Conservation (phyloP, 2,797 vertebrate species). For the Anguilla anguilla region DNA sequence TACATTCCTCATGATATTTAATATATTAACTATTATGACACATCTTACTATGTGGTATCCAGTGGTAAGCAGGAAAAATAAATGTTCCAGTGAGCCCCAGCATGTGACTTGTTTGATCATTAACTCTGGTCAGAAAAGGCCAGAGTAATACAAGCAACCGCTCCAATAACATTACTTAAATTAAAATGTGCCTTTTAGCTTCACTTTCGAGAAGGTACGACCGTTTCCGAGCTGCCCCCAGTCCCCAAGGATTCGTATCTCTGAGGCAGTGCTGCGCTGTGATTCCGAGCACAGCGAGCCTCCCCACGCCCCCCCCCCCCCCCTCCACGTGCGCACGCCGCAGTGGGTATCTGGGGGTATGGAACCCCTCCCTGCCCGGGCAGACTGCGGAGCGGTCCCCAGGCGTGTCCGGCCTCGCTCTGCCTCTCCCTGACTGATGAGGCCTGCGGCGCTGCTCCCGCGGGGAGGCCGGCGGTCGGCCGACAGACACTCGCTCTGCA, state of each 20-base stretch:
- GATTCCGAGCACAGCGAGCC: background rate
- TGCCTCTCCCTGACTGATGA: background rate
- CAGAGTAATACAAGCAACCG: background rate
- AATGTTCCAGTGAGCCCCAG: background rate
- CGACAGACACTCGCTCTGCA: background rate
- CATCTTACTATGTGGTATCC: background rate
- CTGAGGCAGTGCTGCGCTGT: background rate
- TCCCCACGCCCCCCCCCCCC: background rate
- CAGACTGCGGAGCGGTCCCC: background rate
- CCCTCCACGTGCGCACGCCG: no score
- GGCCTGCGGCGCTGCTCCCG: background rate
- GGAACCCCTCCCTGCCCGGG: background rate
- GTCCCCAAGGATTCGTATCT: background rate
- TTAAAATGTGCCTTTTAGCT: background rate
- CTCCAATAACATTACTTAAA: background rate
- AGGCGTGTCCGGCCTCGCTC: background rate
- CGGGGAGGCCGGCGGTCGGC: background rate
- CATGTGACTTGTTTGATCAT: background rate
- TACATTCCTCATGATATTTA: background rate
- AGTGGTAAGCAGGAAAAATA: background rate
- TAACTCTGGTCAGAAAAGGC: no score
- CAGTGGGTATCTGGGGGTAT: background rate
- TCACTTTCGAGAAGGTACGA: background rate
- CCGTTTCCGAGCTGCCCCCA: no score
- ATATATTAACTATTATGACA: background rate